A percentile compares a stretch with the other conserved stretches of the same genome.
phyloP scores from a whole-genome alignment of 2,888 invertebrate genomes.

The Oegoconia quadripuncta region DNA sequence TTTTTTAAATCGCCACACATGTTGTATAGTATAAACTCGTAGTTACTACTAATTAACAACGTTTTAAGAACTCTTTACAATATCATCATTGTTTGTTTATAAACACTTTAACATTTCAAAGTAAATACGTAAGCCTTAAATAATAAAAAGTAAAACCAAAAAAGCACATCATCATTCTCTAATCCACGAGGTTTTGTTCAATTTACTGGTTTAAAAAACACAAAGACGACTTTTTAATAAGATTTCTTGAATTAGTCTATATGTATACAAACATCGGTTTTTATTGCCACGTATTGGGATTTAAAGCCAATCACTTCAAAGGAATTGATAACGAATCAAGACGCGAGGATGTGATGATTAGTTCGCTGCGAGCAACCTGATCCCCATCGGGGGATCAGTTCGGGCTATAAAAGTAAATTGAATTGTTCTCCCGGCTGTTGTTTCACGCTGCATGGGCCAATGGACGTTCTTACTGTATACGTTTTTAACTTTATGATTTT shows the following conservation, averaged over 20 bases:
- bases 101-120: too few relatives aligned
- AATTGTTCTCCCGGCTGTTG: conserved; percentile 67
- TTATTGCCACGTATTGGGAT: conserved; percentile 39
- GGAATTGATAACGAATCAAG: conserved; percentile 56
- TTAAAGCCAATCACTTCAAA: conserved; percentile 44
- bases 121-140: too few relatives aligned
- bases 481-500: conserved; percentile 53
- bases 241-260: conserved; percentile 13
- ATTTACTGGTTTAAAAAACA: not conserved
- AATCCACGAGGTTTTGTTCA: too few relatives aligned
- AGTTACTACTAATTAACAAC: too few relatives aligned
- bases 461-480: conserved; percentile 40
- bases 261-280: conserved; percentile 22
- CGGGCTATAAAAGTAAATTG: conserved; percentile 74
- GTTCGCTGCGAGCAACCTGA: conserved; percentile 54
- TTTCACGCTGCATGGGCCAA: conserved; percentile 48
- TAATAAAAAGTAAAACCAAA: too few relatives aligned
- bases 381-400: conserved; percentile 62
- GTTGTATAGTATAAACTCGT: too few relatives aligned
- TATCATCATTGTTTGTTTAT: too few relatives aligned
- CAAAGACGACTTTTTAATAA: not conserved
- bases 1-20: too few relatives aligned
- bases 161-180: too few relatives aligned
- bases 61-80: too few relatives aligned
- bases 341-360: conserved; percentile 63